Conservation (phyloP, 2,888 invertebrate species). For the Drosophila mayaguana region DNA sequence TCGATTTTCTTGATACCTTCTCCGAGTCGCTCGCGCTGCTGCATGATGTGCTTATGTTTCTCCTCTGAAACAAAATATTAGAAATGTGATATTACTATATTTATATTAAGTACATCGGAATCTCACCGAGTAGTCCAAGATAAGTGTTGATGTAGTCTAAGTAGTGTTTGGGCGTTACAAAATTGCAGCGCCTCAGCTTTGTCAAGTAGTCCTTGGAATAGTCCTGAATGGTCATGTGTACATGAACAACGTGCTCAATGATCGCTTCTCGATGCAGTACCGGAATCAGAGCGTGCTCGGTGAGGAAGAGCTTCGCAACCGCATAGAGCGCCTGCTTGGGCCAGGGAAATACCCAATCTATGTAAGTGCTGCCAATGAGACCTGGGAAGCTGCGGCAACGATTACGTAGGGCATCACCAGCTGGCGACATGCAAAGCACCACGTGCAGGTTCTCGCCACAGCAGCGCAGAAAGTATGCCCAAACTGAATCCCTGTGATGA, state of each 20-base stretch:
- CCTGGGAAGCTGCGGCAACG: slow-evolving; percentile 96
- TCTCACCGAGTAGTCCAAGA: slow-evolving; percentile 89
- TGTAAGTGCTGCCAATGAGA: slow-evolving; percentile 95
- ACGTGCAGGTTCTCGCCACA: slow-evolving; percentile 95
- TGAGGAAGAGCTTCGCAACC: slow-evolving; percentile 93
- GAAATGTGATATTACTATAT: no score
- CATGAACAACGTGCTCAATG: slow-evolving; percentile 94
- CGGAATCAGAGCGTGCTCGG: slow-evolving; percentile 88
- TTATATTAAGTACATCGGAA: slow-evolving; percentile 84
- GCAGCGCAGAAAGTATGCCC: slow-evolving; percentile 92
- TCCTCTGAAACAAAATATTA: slow-evolving; percentile 70
- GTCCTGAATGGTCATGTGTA: slow-evolving; percentile 90
- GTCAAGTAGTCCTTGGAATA: slow-evolving; percentile 91
- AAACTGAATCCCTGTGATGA: slow-evolving; percentile 90
- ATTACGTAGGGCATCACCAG: slow-evolving; percentile 92
- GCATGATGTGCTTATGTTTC: slow-evolving; percentile 80
- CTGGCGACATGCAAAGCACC: slow-evolving; percentile 95
- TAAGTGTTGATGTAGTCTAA: slow-evolving; percentile 94
- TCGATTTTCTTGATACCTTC: slow-evolving; percentile 88
- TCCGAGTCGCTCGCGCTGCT: slow-evolving; percentile 82
- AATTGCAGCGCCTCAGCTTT: slow-evolving; percentile 92
- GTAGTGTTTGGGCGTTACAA: slow-evolving; percentile 96
- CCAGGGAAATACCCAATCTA: slow-evolving; percentile 98
- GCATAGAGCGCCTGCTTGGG: slow-evolving; percentile 94
- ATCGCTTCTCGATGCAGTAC: slow-evolving; percentile 88